Conservation (phyloP, 53 echinoderm and acorn worm genomes). For the Actinopyga echinites region DNA sequence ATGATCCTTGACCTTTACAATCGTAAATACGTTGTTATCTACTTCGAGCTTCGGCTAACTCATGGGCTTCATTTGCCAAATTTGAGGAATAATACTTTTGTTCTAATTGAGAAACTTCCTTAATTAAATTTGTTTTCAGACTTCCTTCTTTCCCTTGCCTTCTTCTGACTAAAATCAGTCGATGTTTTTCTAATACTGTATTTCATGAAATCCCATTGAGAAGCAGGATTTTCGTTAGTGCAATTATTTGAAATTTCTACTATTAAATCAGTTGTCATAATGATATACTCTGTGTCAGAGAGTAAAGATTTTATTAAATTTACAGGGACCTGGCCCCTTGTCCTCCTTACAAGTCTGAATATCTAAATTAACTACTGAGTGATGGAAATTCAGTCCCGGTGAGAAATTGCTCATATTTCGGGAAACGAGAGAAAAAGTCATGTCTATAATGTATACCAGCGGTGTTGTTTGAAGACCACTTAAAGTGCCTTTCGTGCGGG, state of each 20-base stretch:
- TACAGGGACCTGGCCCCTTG: conserved; percentile 10
- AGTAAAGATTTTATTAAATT: conserved; percentile 40
- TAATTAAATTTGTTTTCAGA: background rate
- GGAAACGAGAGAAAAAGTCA: conserved; percentile 27
- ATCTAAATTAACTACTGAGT: conserved; percentile 29
- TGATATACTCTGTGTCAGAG: background rate
- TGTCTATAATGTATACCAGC: background rate
- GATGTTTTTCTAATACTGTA: background rate
- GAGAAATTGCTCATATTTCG: background rate
- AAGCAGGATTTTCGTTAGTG: background rate
- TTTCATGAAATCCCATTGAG: conserved; percentile 17
- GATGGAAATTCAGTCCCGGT: conserved; percentile 17
- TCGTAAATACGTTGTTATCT: conserved; percentile 14
- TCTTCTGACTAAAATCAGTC: background rate
- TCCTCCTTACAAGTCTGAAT: background rate
- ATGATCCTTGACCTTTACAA: conserved; percentile 15
- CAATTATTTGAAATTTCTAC: background rate
- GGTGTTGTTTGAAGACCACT: background rate
- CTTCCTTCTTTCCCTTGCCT: conserved; percentile 14
- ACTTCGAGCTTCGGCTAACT: background rate
- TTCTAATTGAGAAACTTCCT: background rate
- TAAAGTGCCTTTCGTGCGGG: background rate
- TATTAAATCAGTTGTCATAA: background rate
- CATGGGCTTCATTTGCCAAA: background rate
- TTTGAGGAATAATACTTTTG: background rate